phyloP scores from a whole-genome alignment of 2,888 invertebrate species.

The Ditylenchus weischeri region DNA sequence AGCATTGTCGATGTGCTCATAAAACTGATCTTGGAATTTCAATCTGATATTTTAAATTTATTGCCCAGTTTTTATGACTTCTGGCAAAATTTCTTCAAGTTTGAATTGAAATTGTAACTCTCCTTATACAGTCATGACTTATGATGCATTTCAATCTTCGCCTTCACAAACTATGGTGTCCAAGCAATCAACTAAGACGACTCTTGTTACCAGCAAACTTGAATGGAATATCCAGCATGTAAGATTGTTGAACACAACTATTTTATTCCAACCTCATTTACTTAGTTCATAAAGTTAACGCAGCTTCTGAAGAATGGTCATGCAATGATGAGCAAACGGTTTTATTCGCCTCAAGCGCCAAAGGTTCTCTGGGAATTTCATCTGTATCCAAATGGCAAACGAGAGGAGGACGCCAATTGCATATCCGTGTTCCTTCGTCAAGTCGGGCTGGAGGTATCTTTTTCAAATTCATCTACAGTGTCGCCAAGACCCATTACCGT shows the following conservation, averaged over 20 bases:
- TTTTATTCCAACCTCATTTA: background rate
- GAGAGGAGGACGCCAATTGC: constrained; percentile 48
- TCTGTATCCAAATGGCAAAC: constrained; percentile 56
- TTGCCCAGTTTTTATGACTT: too few relatives aligned
- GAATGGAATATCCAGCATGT: constrained; percentile 55
- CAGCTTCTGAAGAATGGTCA: constrained; percentile 52
- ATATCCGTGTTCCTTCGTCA: constrained; percentile 11
- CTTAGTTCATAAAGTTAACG: constrained; percentile 51
- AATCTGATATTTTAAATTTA: too few relatives aligned
- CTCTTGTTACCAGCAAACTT: constrained; percentile 48
- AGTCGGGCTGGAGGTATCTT: constrained; percentile 7
- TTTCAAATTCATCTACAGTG: background rate
- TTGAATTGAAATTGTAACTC: too few relatives aligned
- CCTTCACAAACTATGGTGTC: background rate
- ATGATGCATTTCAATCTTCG: too few relatives aligned
- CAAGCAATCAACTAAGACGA: constrained; percentile 44
- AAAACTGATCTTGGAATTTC: too few relatives aligned
- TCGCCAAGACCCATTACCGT: background rate
- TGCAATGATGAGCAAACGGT: constrained; percentile 48
- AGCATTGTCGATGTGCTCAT: too few relatives aligned
- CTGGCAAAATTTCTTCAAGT: too few relatives aligned
- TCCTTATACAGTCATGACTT: too few relatives aligned
- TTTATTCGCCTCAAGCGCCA: constrained; percentile 46
- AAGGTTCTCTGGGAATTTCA: constrained; percentile 55
- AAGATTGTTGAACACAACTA: background rate